Percentiles rank a stretch among this genome's conserved stretches.
phyloP scores from a whole-genome alignment of 2,113 vertebrate species.

The Sander lucioperca region DNA sequence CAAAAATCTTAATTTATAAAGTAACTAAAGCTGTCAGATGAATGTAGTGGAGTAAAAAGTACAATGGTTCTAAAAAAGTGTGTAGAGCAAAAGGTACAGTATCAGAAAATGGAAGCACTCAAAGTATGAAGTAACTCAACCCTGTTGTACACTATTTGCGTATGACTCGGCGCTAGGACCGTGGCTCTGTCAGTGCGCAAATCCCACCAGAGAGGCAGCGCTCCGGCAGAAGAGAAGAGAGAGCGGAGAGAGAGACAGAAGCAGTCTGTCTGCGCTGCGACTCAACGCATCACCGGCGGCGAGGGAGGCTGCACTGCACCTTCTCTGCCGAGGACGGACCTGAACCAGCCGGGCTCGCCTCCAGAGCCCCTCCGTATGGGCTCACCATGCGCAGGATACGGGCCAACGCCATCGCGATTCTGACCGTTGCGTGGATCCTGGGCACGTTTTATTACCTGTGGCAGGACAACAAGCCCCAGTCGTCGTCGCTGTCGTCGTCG shows the following conservation, averaged over 20 bases:
- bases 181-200: constrained; percentile 64
- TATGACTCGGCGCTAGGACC: constrained; percentile 83
- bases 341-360: constrained; percentile 67
- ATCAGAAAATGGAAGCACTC: not conserved
- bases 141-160: not conserved
- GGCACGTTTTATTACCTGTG: constrained; percentile 99
- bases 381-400: constrained; percentile 97
- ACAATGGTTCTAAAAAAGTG: not conserved
- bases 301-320: constrained; percentile 59
- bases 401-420: constrained; percentile 98
- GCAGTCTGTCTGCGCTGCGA: constrained; percentile 40
- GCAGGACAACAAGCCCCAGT: constrained; percentile 95
- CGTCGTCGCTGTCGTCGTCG: constrained; percentile 86
- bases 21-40: no score
- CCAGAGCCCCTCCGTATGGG: constrained; percentile 81
- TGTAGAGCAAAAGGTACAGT: not conserved
- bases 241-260: no score
- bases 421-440: constrained; percentile 98
- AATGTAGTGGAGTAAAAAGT: no score
- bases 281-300: constrained; percentile 71
- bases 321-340: constrained; percentile 51
- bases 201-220: constrained; percentile 63
- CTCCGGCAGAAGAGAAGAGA: constrained; percentile 49
- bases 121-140: not conserved
- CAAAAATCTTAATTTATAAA: no score